Percentiles rank a stretch among this genome's conserved stretches.
These are phyloP conservation scores for Drosophila mettleri DNA, from an alignment of 2,888 invertebrate species.

Conservation along the genomic window DNA sequence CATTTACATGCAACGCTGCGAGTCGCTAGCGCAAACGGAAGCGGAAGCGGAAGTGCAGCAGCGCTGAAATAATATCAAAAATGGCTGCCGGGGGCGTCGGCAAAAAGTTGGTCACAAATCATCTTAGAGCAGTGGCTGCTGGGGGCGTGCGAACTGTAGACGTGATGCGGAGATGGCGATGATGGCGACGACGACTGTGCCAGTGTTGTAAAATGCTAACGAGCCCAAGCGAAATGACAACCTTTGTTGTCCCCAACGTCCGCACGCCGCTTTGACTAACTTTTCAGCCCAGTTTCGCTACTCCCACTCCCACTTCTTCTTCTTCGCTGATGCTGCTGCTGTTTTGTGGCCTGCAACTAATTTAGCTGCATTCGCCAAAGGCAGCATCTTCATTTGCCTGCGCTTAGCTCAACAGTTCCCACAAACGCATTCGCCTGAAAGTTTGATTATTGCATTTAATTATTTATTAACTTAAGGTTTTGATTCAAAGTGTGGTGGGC, in stretches of 20 bases:
- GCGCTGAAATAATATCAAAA: slow-evolving; percentile 77
- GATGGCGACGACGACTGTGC: slow-evolving; percentile 42
- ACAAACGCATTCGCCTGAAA: slow-evolving; percentile 6
- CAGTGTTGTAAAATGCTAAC: slow-evolving; percentile 79
- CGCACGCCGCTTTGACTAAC: slow-evolving; percentile 40
- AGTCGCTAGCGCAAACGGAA: slow-evolving; percentile 63
- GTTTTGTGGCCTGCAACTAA: slow-evolving; percentile 73
- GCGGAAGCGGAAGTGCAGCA: slow-evolving; percentile 75
- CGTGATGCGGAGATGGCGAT: slow-evolving; percentile 34
- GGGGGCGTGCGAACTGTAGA: slow-evolving; percentile 15
- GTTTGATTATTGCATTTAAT: not conserved
- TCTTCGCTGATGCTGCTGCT: not conserved
- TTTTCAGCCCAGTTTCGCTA: slow-evolving; percentile 29
- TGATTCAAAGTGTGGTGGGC: not conserved
- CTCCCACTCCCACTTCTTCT: not conserved
- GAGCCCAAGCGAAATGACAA: slow-evolving; percentile 67
- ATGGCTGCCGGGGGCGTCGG: slow-evolving; percentile 75
- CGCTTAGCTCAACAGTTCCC: slow-evolving; percentile 26
- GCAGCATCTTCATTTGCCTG: slow-evolving; percentile 65
- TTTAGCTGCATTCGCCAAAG: slow-evolving; percentile 63
- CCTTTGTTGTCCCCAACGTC: slow-evolving; percentile 64
- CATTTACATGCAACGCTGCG: slow-evolving; percentile 75
- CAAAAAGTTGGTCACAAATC: slow-evolving; percentile 79
- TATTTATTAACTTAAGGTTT: too few relatives aligned
- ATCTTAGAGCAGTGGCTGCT: slow-evolving; percentile 56